These are phyloP conservation scores for Ceyx cyanopectus DNA, from an alignment of 2,113 vertebrate species.

Conservation along the genomic window DNA sequence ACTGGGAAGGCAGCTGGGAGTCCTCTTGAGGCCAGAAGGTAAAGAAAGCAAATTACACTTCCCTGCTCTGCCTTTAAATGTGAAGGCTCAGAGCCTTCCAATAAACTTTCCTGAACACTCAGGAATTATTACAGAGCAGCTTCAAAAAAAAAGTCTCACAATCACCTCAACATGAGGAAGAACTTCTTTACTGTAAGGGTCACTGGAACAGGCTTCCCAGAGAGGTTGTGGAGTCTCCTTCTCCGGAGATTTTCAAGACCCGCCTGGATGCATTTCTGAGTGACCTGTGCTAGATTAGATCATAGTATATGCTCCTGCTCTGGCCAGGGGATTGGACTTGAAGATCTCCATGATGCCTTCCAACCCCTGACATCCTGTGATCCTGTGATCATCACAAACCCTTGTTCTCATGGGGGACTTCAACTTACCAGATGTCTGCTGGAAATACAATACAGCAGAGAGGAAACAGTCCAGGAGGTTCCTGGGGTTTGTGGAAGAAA, in stretches of 20 bases:
- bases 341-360: too few species aligned
- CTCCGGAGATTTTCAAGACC: too few species aligned
- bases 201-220: too few species aligned
- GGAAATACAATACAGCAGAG: background rate
- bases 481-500: background rate
- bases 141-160: background rate
- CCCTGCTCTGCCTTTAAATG: background rate
- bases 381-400: too few species aligned
- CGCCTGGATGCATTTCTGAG: too few species aligned
- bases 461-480: background rate
- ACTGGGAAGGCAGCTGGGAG: background rate
- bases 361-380: too few species aligned
- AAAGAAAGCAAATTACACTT: background rate
- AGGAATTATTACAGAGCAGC: background rate
- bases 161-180: background rate
- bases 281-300: too few species aligned
- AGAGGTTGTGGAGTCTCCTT: too few species aligned
- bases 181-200: too few species aligned
- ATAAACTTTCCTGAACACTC: background rate
- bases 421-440: background rate
- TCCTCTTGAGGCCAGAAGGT: background rate
- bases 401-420: background rate
- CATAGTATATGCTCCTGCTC: too few species aligned
- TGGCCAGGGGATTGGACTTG: too few species aligned
- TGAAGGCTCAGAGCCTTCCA: background rate